These are phyloP conservation scores for Lacanobia wlatinum DNA, from an alignment of 2,888 invertebrate genomes.

Conservation along the genomic window DNA sequence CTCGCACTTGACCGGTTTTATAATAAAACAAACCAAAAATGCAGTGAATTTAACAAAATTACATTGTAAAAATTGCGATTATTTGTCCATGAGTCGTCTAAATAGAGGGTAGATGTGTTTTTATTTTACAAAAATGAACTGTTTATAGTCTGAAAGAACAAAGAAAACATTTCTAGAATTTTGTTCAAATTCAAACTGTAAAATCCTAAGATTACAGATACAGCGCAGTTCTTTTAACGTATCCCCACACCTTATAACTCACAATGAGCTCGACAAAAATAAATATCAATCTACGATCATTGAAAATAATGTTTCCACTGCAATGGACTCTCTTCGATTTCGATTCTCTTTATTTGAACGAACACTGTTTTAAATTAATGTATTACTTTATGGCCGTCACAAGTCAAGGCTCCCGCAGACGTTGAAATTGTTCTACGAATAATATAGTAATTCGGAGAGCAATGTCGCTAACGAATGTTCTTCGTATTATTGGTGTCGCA, in stretches of 20 bases:
- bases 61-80: too few species aligned
- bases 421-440: background rate
- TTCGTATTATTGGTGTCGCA: background rate
- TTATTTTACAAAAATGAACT: background rate
- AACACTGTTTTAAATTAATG: conserved; percentile 30
- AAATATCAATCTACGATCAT: conserved; percentile 57
- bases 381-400: background rate
- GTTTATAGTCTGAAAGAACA: conserved; percentile 6
- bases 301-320: conserved; percentile 57
- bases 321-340: conserved; percentile 35
- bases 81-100: too few species aligned
- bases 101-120: background rate
- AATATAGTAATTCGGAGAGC: background rate
- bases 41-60: too few species aligned
- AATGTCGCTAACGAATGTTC: background rate
- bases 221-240: conserved; percentile 41
- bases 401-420: background rate
- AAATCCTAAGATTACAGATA: conserved; percentile 35
- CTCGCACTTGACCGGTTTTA: too few species aligned
- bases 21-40: too few species aligned
- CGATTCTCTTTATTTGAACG: conserved; percentile 28
- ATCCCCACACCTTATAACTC: conserved; percentile 45
- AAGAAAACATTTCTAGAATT: conserved; percentile 12
- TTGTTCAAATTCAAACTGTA: conserved; percentile 1
- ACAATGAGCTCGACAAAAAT: conserved; percentile 54